phyloP scores from a whole-genome alignment of 2,113 vertebrate genomes.

The Xyrauchen texanus region DNA sequence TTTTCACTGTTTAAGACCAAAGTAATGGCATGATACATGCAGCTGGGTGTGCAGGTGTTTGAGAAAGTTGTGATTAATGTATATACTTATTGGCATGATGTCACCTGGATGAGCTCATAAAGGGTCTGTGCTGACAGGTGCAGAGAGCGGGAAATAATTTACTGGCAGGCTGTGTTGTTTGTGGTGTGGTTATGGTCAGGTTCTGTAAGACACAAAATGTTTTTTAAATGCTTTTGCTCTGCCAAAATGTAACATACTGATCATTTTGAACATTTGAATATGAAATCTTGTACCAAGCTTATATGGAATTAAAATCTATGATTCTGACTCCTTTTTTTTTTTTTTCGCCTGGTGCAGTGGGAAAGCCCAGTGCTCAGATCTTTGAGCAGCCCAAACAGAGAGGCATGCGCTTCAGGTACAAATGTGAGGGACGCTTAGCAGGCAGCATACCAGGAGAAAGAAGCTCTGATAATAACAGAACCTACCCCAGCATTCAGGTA shows the following conservation, averaged over 20 bases:
- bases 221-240: not conserved
- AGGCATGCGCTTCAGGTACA: conserved; percentile 97
- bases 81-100: conserved; percentile 30
- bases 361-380: conserved; percentile 85
- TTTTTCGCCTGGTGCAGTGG: conserved; percentile 56
- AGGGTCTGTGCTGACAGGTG: conserved; percentile 42
- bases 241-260: not conserved
- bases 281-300: too few relatives aligned
- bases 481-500: conserved; percentile 94
- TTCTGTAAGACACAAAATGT: conserved; percentile 34
- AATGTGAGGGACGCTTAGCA: conserved; percentile 94
- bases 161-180: not conserved
- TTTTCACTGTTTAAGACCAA: not conserved
- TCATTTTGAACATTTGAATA: not conserved
- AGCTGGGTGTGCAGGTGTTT: conserved; percentile 49
- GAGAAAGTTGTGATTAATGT: conserved; percentile 16
- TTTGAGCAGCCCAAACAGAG: conserved; percentile 94
- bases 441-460: conserved; percentile 95
- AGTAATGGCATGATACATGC: conserved; percentile 20
- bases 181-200: conserved; percentile 41
- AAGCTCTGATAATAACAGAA: conserved; percentile 92
- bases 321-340: not conserved
- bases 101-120: conserved; percentile 4
- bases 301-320: not conserved
- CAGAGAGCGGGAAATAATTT: conserved; percentile 46